phyloP scores from a whole-genome alignment of 2,113 vertebrate genomes.

The Chauna torquata region DNA sequence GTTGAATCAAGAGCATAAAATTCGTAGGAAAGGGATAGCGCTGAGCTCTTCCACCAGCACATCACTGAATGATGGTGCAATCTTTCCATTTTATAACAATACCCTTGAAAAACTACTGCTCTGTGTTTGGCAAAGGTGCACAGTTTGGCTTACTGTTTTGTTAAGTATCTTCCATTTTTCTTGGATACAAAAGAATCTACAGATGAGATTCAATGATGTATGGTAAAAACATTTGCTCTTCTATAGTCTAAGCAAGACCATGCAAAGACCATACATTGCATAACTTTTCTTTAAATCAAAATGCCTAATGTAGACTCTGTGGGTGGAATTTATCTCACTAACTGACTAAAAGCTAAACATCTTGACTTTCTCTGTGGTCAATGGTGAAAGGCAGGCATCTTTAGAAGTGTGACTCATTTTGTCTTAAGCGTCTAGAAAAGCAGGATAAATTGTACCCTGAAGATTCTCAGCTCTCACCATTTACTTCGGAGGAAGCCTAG shows the following conservation, averaged over 20 bases:
- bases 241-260: not conserved
- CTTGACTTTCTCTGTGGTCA: slow-evolving; percentile 2
- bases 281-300: not conserved
- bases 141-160: not conserved
- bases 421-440: not conserved
- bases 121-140: not conserved
- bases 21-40: not conserved
- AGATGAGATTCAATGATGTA: not conserved
- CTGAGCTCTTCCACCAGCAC: not conserved
- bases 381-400: not conserved
- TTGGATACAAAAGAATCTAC: not conserved
- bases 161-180: not conserved
- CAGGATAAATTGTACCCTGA: not conserved
- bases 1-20: not conserved
- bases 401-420: slow-evolving; percentile 34
- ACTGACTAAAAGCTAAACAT: not conserved
- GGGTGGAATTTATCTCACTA: slow-evolving; percentile 6
- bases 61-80: not conserved
- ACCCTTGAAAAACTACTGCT: not conserved
- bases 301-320: not conserved
- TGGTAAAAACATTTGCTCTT: not conserved
- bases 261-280: not conserved
- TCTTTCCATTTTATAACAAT: not conserved
- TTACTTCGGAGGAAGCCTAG: not conserved
- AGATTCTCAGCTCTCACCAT: not conserved